Conservation (phyloP, 2,888 invertebrate genomes). For the Aleiodes leptofemur region DNA sequence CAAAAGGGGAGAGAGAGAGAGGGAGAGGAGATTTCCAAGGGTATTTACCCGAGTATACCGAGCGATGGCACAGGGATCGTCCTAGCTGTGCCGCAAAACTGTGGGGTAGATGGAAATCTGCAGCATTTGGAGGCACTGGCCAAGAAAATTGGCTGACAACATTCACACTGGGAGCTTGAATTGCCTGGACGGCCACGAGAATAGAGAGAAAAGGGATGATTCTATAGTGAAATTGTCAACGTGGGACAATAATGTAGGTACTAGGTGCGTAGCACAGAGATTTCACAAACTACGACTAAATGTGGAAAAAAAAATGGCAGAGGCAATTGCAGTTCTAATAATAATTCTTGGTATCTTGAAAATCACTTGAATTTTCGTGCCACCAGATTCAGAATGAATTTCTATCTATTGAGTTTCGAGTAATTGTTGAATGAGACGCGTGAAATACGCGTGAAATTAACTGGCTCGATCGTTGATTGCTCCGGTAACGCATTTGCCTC, state of each 20-base stretch:
- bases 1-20: constrained; percentile 19
- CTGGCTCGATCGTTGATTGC: constrained; percentile 64
- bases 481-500: constrained; percentile 63
- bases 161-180: constrained; percentile 70
- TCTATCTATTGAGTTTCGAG: constrained; percentile 65
- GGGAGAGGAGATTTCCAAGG: constrained; percentile 53
- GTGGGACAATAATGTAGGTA: constrained; percentile 5
- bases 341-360: too few species aligned
- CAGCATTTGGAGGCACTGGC: constrained; percentile 75
- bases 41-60: constrained; percentile 65
- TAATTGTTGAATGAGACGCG: constrained; percentile 70
- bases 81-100: constrained; percentile 47
- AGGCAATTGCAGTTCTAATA: background rate
- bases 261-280: background rate
- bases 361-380: too few species aligned
- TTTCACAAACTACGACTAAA: constrained; percentile 5
- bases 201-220: constrained; percentile 8
- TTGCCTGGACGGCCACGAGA: constrained; percentile 58
- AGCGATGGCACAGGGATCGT: constrained; percentile 67
- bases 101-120: constrained; percentile 74
- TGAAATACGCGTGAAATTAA: constrained; percentile 75
- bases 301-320: background rate
- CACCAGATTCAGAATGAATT: constrained; percentile 61
- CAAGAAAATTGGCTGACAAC: constrained; percentile 76
- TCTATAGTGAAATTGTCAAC: constrained; percentile 31